phyloP scores from a whole-genome alignment of 1,140 invertebrate species.

The Argopecten irradians region DNA sequence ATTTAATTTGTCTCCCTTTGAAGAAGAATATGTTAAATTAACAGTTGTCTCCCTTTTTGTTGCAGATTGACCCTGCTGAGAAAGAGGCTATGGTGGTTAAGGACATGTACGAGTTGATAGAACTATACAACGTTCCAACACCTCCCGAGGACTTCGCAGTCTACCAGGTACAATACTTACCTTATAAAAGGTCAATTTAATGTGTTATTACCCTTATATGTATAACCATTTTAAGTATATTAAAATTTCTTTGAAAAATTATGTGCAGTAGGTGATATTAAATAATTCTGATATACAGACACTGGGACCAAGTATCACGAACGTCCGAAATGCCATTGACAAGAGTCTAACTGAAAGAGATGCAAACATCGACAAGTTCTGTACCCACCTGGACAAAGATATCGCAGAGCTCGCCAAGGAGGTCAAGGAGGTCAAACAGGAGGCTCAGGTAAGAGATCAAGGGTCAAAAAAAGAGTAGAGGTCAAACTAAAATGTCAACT shows the following conservation, averaged over 20 bases:
- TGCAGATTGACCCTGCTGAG: conserved; percentile 82
- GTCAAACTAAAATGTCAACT: no score
- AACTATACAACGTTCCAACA: conserved; percentile 83
- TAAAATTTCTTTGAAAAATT: background rate
- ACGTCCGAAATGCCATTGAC: conserved; percentile 76
- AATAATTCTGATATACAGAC: conserved; percentile 68
- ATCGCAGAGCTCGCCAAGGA: conserved; percentile 76
- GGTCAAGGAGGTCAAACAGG: conserved; percentile 76
- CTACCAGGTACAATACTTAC: conserved; percentile 78
- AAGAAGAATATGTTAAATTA: no score
- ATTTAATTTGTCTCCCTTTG: no score
- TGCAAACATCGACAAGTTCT: conserved; percentile 76
- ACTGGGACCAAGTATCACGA: conserved; percentile 74
- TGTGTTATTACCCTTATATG: background rate
- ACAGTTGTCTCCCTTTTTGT: conserved; percentile 29
- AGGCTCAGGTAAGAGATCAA: conserved; percentile 70
- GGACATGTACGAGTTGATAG: conserved; percentile 85
- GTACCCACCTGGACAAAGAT: conserved; percentile 76
- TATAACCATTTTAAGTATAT: background rate
- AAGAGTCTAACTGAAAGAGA: conserved; percentile 77
- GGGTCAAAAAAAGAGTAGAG: background rate
- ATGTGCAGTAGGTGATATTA: no score
- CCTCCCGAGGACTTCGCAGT: conserved; percentile 82
- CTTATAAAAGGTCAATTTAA: background rate
- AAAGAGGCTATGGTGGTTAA: conserved; percentile 83